Base-by-base conservation (phyloP, 2,113 vertebrate species). In the Emydocephalus ijimae region DNA sequence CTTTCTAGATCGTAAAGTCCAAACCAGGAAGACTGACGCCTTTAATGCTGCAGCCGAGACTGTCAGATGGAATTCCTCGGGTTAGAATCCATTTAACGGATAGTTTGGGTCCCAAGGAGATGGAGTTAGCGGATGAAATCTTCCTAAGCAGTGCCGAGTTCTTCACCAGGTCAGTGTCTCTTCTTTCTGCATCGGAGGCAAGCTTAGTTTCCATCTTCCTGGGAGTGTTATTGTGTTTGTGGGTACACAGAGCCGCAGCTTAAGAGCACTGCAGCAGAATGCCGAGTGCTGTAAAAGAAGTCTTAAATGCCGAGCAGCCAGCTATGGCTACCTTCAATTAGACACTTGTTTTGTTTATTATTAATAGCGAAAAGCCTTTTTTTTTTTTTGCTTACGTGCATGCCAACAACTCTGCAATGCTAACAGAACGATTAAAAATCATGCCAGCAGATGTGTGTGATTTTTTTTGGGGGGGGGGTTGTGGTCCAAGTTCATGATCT, bases 121-220 rank as follows among this genome's bases (percentile, higher is more conserved):
- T 95, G 95, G 96, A 96, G 87, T 94, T 96, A 74, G 64, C 95
- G 89, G 96, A 97, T 94, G 95, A 96, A 88, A 57, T 97, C 26
- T 94, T 95, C 12, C 0, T 94, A 64, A 95, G 90, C 92, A 96
- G 86, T 86, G 94, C 94, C 69, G 81, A 87, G 0, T 96, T 97
- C 93, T 94, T 95, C 85, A 93, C 90, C 95, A 98, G 97, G 97
- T 98, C 57, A 95, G 97, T 97, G 56, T 10, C 92, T 2, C 52
- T 89, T 92, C 89, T 81, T 95, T 89, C 24, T 39, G 55, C 93
- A 81, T 87, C 55, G 39, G n/a, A 90, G 45, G 20, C 57, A 87
- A 81, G 64, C 1, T 48, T 87, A 26, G 50, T 15, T 64, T 90
- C 89, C 59, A 14, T n/a, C 39, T 54, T 90, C 89, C 8, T 24